Conservation (phyloP, 1,140 invertebrate species). For the Bradysia coprophila region DNA sequence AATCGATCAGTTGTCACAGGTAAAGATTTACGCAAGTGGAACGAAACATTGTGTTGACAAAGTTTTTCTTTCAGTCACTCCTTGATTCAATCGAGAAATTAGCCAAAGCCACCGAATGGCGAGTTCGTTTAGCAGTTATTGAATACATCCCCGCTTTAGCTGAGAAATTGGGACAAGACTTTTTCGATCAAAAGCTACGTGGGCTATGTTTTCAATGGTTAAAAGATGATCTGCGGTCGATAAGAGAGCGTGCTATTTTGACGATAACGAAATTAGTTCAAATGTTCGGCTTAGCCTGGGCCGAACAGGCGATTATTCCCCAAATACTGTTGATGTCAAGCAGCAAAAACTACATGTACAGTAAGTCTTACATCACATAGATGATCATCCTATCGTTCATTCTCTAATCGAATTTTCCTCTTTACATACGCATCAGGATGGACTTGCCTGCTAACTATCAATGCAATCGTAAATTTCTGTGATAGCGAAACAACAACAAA, state of each 20-base stretch:
- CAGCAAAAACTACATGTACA: constrained; percentile 93
- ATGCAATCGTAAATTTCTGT: constrained; percentile 89
- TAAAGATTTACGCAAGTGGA: too few species aligned
- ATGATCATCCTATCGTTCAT: not conserved
- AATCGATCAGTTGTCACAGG: constrained; percentile 59
- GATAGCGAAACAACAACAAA: constrained; percentile 84
- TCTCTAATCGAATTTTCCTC: not conserved
- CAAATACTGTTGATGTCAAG: constrained; percentile 84
- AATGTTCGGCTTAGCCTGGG: constrained; percentile 96
- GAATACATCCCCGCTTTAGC: constrained; percentile 98
- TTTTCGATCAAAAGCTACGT: constrained; percentile 98
- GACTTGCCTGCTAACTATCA: constrained; percentile 98
- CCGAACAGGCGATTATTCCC: constrained; percentile 89
- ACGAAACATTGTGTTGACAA: too few species aligned
- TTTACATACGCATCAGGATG: constrained; percentile 31
- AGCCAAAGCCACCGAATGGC: constrained; percentile 98
- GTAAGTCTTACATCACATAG: constrained; percentile 25
- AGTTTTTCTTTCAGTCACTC: constrained; percentile 78
- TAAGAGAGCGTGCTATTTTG: constrained; percentile 92
- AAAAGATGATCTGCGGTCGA: constrained; percentile 97
- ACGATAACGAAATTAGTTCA: constrained; percentile 96
- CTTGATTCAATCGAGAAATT: constrained; percentile 97
- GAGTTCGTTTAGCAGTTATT: constrained; percentile 77
- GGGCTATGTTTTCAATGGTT: constrained; percentile 98
- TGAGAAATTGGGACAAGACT: constrained; percentile 89